phyloP scores from a whole-genome alignment of 2,888 invertebrate species.

The Himalopsyche japonica region DNA sequence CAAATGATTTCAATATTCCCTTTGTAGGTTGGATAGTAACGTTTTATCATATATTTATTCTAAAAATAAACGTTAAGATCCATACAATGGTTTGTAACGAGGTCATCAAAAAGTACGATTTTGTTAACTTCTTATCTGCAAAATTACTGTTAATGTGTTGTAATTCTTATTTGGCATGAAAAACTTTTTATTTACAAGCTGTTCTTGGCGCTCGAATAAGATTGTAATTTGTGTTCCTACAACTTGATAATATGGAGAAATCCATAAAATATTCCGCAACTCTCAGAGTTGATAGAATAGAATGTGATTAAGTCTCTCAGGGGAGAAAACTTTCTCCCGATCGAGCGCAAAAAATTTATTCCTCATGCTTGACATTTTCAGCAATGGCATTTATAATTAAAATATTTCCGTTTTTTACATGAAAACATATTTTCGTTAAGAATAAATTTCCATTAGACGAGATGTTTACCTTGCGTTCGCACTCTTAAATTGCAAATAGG shows the following conservation, averaged over 20 bases:
- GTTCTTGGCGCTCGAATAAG: neutral
- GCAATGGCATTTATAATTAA: conserved; percentile 27
- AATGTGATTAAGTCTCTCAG: conserved; percentile 29
- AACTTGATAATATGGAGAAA: conserved; percentile 1
- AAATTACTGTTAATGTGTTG: neutral
- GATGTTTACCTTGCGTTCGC: neutral
- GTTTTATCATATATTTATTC: too few species aligned
- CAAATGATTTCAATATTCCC: too few species aligned
- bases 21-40: too few species aligned
- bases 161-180: neutral
- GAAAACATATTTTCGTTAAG: neutral
- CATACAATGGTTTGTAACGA: too few species aligned
- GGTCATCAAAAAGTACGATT: too few species aligned
- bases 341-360: conserved; percentile 3
- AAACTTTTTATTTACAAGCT: neutral
- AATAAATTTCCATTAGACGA: neutral
- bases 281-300: conserved; percentile 15
- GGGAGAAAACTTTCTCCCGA: conserved; percentile 2
- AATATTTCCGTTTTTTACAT: conserved; percentile 18
- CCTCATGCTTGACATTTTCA: conserved; percentile 20
- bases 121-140: too few species aligned
- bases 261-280: neutral
- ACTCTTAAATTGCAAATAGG: neutral
- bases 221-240: neutral
- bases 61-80: too few species aligned